A percentile compares a stretch with the other conserved stretches of the same genome.
Evolutionary conservation across 2,888 invertebrate genomes (phyloP).

Genomic region (Philhelius pedissequus): DNA sequence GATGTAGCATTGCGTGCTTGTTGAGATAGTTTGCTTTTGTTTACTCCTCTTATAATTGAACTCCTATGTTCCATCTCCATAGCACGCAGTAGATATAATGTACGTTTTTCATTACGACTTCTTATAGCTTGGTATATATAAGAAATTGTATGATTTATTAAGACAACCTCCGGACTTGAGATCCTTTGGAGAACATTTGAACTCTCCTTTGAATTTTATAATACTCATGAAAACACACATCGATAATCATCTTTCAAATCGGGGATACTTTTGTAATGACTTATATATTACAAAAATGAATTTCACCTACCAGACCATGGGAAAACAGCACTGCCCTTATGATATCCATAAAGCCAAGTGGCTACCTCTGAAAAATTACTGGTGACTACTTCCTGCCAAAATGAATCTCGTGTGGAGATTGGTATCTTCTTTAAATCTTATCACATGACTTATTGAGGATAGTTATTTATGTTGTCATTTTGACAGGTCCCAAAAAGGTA

Average conservation of each 20-base stretch:
- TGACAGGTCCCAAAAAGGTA: neutral
- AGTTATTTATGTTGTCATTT: neutral
- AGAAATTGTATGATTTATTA: neutral
- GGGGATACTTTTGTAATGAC: neutral
- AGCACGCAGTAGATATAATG: too few species aligned
- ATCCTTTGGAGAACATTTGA: neutral
- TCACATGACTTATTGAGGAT: neutral
- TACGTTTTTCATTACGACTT: neutral
- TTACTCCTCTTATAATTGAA: conserved; percentile 27
- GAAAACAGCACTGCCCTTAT: neutral
- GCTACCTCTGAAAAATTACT: neutral
- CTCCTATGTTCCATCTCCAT: conserved; percentile 4
- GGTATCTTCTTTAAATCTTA: neutral
- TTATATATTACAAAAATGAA: neutral
- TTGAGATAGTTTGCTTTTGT: conserved; percentile 20
- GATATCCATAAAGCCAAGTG: neutral
- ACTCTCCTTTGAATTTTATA: neutral
- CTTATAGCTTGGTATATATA: neutral
- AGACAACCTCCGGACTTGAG: neutral
- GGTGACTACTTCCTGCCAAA: neutral
- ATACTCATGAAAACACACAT: neutral
- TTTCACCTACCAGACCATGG: neutral
- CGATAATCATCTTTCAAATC: neutral
- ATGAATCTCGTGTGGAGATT: neutral
- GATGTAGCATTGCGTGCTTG: neutral